Conservation (phyloP, 2,888 invertebrate species). For the Eumacrocentrus americanus region DNA sequence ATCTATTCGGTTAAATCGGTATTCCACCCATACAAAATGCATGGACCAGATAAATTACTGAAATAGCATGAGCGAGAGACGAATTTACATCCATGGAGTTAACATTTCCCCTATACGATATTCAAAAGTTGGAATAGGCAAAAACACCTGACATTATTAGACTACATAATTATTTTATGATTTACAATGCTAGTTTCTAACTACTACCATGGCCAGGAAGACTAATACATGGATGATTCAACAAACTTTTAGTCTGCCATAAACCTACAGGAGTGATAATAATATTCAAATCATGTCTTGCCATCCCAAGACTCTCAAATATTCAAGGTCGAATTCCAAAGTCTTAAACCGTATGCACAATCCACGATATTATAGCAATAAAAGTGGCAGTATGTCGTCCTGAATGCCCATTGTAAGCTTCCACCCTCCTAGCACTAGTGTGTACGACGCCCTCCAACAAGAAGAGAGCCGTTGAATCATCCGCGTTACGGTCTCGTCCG, state of each 20-base stretch:
- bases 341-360: constrained; percentile 14
- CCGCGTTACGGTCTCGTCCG: constrained; percentile 29
- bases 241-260: no score
- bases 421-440: constrained; percentile 7
- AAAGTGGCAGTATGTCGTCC: constrained; percentile 30
- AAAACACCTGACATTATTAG: neutral
- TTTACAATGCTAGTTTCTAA: no score
- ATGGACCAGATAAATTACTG: no score
- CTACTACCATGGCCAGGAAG: no score
- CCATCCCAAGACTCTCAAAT: constrained; percentile 14
- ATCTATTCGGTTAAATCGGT: constrained; percentile 36
- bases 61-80: no score
- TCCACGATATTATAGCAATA: constrained; percentile 33
- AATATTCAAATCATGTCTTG: neutral
- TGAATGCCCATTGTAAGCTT: constrained; percentile 29
- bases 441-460: constrained; percentile 7
- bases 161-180: no score
- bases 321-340: constrained; percentile 22
- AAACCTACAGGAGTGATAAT: no score
- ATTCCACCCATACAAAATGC: constrained; percentile 9
- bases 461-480: constrained; percentile 34
- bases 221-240: no score
- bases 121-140: neutral
- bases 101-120: no score
- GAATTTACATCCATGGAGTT: no score